Percentiles rank a stretch among this genome's conserved stretches.
Conservation (phyloP, 2,113 vertebrate species). For the Pyxicephalus adspersus region DNA sequence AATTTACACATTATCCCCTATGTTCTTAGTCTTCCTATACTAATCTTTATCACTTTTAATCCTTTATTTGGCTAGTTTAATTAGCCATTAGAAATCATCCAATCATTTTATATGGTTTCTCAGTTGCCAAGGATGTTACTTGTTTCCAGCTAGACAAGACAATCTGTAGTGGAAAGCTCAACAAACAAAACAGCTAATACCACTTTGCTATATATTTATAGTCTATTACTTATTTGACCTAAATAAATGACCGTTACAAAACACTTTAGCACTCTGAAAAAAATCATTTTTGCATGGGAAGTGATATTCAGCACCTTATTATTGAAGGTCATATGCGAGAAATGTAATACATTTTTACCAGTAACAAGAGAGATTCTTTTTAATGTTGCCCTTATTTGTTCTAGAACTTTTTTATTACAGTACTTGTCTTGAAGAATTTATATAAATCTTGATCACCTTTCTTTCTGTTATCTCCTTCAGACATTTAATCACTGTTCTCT, state of each 20-base stretch:
- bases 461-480: not conserved
- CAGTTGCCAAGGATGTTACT: not conserved
- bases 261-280: not conserved
- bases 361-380: not conserved
- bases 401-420: constrained; percentile 5
- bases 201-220: not conserved
- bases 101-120: not conserved
- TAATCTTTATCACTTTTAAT: too few relatives aligned
- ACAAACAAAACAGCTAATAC: not conserved
- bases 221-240: not conserved
- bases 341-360: not conserved
- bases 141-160: not conserved
- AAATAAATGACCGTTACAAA: not conserved
- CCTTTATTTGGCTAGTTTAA: too few relatives aligned
- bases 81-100: too few relatives aligned
- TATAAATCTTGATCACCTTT: constrained; percentile 31
- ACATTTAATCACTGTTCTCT: constrained; percentile 1
- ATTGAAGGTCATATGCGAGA: not conserved
- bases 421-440: not conserved
- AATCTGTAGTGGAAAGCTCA: not conserved
- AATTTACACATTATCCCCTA: too few relatives aligned
- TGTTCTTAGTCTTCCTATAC: too few relatives aligned
- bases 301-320: not conserved
- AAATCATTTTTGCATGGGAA: not conserved
- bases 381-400: constrained; percentile 6